Percentiles rank a stretch among this genome's conserved stretches.
Conservation (phyloP, 1,140 invertebrate genomes). For the Liolophura sinensis region DNA sequence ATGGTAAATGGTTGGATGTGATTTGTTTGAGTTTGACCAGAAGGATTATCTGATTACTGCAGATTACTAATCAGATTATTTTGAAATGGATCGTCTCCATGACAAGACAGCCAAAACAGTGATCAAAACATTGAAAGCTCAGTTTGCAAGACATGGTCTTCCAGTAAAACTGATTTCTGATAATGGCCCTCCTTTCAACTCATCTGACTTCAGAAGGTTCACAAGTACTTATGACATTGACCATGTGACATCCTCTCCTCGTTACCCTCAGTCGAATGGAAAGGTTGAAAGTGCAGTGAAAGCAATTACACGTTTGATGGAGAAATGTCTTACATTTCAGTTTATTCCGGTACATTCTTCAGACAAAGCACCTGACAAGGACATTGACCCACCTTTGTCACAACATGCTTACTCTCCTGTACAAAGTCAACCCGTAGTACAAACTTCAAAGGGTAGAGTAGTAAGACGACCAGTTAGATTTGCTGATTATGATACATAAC, state of each 20-base stretch:
- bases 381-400: too few relatives aligned
- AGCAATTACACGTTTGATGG: too few relatives aligned
- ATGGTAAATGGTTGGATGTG: too few relatives aligned
- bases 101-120: slow-evolving; percentile 6
- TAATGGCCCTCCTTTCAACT: slow-evolving; percentile 19
- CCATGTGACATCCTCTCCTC: slow-evolving; percentile 9
- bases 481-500: too few relatives aligned
- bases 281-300: slow-evolving; percentile 16
- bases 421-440: too few relatives aligned
- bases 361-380: too few relatives aligned
- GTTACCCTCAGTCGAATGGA: slow-evolving; percentile 14
- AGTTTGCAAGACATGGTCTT: slow-evolving; percentile 23
- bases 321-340: too few relatives aligned
- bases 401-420: too few relatives aligned
- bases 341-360: too few relatives aligned
- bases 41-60: slow-evolving; percentile 20
- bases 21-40: slow-evolving; percentile 2
- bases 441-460: too few relatives aligned
- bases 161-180: slow-evolving; percentile 15
- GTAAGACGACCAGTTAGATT: too few relatives aligned
- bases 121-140: slow-evolving; percentile 15
- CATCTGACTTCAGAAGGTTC: slow-evolving; percentile 14
- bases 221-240: slow-evolving; percentile 7
- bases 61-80: slow-evolving; percentile 24
- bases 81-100: slow-evolving; percentile 14